Evolutionary conservation across 1,140 invertebrate species (phyloP).

Genomic region (Procambarus virginalis): DNA sequence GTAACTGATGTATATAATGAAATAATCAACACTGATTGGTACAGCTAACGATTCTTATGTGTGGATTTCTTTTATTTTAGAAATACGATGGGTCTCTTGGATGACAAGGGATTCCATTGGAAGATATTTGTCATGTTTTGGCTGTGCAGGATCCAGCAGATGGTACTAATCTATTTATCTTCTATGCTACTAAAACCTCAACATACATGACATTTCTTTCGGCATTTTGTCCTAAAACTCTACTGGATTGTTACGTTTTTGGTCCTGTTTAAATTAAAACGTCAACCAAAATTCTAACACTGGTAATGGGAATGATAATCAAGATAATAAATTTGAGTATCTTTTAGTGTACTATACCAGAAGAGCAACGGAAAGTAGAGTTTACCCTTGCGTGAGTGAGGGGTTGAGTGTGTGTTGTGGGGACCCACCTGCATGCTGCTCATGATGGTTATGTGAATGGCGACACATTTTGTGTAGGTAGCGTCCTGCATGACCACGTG

Average conservation of each 20-base stretch:
- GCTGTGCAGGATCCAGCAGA: constrained; percentile 37
- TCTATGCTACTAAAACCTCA: background rate
- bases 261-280: background rate
- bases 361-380: background rate
- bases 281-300: no score
- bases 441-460: background rate
- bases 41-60: constrained; percentile 3
- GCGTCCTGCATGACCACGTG: background rate
- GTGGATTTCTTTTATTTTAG: constrained; percentile 35
- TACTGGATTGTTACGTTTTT: background rate
- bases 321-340: no score
- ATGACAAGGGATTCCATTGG: constrained; percentile 44
- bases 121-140: constrained; percentile 34
- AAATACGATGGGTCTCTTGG: constrained; percentile 38
- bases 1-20: constrained; percentile 13
- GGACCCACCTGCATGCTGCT: background rate
- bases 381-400: background rate
- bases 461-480: background rate
- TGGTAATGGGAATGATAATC: no score
- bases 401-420: no score
- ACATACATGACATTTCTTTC: background rate
- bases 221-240: background rate
- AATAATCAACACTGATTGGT: background rate
- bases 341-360: no score
- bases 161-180: constrained; percentile 42